phyloP scores from a whole-genome alignment of 2,888 invertebrate genomes.

The Drosophila histrio region DNA sequence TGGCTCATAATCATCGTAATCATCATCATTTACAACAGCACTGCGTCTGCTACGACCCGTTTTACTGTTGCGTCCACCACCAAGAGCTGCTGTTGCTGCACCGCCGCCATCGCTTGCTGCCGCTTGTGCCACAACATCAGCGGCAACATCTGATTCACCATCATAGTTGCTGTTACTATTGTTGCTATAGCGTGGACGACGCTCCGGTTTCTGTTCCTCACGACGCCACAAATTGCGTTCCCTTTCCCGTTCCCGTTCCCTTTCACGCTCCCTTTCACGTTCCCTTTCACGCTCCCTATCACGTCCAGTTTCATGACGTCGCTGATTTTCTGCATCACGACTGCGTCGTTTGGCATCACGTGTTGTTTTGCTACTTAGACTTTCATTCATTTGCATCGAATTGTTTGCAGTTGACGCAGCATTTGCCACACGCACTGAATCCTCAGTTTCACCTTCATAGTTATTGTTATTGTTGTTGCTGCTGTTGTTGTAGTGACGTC shows the following conservation, averaged over 20 bases:
- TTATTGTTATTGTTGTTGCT: conserved; percentile 84
- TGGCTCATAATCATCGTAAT: conserved; percentile 57
- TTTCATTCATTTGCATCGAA: too few relatives aligned
- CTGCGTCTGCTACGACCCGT: conserved; percentile 51
- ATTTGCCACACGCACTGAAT: conserved; percentile 83
- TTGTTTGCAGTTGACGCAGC: too few relatives aligned
- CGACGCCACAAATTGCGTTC: conserved; percentile 65
- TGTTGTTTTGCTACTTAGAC: conserved; percentile 44
- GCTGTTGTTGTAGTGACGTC: conserved; percentile 70
- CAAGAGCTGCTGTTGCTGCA: too few relatives aligned
- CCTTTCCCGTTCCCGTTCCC: conserved; percentile 36
- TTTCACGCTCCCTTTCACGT: conserved; percentile 34
- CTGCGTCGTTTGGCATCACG: conserved; percentile 56
- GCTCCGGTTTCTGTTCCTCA: conserved; percentile 56
- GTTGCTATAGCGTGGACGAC: conserved; percentile 52
- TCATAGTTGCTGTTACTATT: conserved; percentile 65
- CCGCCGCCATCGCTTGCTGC: conserved; percentile 34
- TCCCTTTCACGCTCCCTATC: conserved; percentile 30
- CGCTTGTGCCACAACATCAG: conserved; percentile 16
- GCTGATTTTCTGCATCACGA: conserved; percentile 38
- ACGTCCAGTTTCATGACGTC: conserved; percentile 29
- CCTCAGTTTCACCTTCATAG: conserved; percentile 89
- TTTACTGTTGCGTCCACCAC: conserved; percentile 60
- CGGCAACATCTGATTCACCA: conserved; percentile 59
- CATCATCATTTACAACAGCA: conserved; percentile 46